Base-by-base conservation (phyloP, 2,797 vertebrate species). In the Epinephelus malabaricus region DNA sequence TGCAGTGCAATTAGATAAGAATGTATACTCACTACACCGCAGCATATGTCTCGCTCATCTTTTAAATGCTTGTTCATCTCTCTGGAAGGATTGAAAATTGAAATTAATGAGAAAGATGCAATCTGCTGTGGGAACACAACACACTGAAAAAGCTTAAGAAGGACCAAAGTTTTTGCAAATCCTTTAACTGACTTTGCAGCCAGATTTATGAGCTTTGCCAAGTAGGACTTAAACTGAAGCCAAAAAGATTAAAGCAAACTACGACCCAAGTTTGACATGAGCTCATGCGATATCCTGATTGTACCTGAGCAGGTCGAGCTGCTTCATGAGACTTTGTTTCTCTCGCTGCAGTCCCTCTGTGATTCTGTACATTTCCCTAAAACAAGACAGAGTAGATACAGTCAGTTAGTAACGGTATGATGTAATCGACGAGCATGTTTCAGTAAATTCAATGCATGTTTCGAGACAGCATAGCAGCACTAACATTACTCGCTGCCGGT, bases 21-120 rank as follows among this genome's bases (percentile, higher is more conserved):
- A 60, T 3, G 17, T 21, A 21, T 59, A 88, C 86, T 94, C 94
- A 99, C 98, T 91, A 96, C 94, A 40, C 96, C 95, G 45, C 95
- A 93, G 90, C 89, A 89, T 45, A 97, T 93, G 83, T 99, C 97
- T 54, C 89, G 91, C 85, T 98, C 97, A 69, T 98, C 97, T 88
- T 93, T 96, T 69, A 99, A 94, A 81, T 97, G 95, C 81, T 98
- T 98, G 93, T 99, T 99, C 93, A 97, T 98, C 93, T 99, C 98
- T 92, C 98, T 99, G 90, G 2, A 77, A 70, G 73, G 13, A 74
- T 23, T 12, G 13, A 62, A 45, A 73, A 62, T 17, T n/a, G 30
- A 68, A 79, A 72, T 17, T 2, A 82, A 75, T 27, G 47, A 82
- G 5, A 69, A 46, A 47, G n/a, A 62, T 1, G 53, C 17, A 27